Evolutionary conservation across 2,113 vertebrate species (phyloP), one percentile per base, ranked within the genome.

Genomic region (Philantomba maxwellii): DNA sequence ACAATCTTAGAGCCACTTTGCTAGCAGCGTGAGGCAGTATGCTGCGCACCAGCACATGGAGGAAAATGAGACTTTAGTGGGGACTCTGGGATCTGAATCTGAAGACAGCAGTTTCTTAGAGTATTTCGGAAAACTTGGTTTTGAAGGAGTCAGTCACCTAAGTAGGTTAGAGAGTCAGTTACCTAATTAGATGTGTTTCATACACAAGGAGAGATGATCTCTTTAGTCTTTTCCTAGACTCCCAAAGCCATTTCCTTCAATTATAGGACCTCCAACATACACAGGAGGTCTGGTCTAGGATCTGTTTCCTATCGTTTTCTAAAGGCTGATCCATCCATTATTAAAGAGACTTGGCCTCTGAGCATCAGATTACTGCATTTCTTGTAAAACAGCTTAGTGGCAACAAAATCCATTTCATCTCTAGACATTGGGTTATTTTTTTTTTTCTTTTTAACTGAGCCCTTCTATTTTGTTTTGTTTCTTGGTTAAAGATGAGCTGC

Each of bases 331-430:
- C 70, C 80, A 75, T 55, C 66, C 91, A 75, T 95, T 93, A 94
- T 95, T 94, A 92, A 87, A 95, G 89, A 95, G 93, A 57, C 60
- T 91, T 62, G 51, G 94, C 82, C 92, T 95, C 85, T 21, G 58
- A 75, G 95, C 64, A 81, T 98, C 95, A 87, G 94, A 83, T 98
- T 96, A 94, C 97, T 19, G 23, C 64, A 77, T 91, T 96, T 97
- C 97, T 97, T 81, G n/a, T 97, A 96, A 97, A 97, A 36, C 83
- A 58, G 96, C 86, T 97, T 96, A 97, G 96, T 39, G 49, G 94
- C 91, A 97, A 97, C 97, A 96, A 93, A 95, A 98, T 96, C 94
- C 80, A 94, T 43, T 96, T 97, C 36, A 89, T 84, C 93, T 92
- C 66, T 86, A 94, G 81, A 84, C 23, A 7, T 1, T 84, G n/a